A percentile compares a stretch with the other conserved stretches of the same genome.
phyloP scores from a whole-genome alignment of 2,113 vertebrate species.

The Spea bombifrons region DNA sequence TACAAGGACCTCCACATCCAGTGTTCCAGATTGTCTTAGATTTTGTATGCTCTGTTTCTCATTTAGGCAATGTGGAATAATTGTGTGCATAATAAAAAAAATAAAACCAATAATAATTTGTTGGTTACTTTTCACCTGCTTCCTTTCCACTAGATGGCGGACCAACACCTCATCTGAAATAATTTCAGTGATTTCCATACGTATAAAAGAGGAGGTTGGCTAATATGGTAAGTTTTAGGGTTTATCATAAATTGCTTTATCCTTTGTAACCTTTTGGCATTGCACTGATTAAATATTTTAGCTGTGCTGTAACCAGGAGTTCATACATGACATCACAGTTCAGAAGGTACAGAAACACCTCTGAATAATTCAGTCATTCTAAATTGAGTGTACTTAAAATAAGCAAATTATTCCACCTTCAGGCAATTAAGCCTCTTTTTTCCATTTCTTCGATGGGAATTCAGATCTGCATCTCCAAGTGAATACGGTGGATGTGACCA shows the following conservation, averaged over 20 bases:
- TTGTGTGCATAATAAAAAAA: too few relatives aligned
- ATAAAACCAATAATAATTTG: background rate
- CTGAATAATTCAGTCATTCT: slow-evolving; percentile 43
- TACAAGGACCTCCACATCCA: too few relatives aligned
- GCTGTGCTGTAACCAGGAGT: slow-evolving; percentile 15
- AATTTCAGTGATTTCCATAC: background rate
- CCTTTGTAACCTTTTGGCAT: background rate
- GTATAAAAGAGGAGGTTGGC: background rate
- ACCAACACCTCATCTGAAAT: slow-evolving; percentile 39
- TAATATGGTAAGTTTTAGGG: background rate
- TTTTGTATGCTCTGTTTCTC: too few relatives aligned
- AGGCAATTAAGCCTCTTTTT: slow-evolving; percentile 42
- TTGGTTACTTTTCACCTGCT: background rate
- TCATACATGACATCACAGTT: slow-evolving; percentile 37
- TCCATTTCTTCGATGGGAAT: slow-evolving; percentile 33
- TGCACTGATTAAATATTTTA: slow-evolving; percentile 34
- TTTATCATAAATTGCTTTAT: background rate
- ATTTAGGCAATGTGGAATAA: too few relatives aligned
- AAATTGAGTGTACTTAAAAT: slow-evolving; percentile 53
- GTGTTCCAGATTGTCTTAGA: too few relatives aligned
- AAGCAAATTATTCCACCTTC: slow-evolving; percentile 51
- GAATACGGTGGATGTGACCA: slow-evolving; percentile 25
- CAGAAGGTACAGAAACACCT: slow-evolving; percentile 17
- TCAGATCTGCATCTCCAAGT: slow-evolving; percentile 22
- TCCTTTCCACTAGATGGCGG: slow-evolving; percentile 53